These are phyloP conservation scores for Tinamus guttatus DNA, from an alignment of 2,113 vertebrate species.

Conservation along the genomic window DNA sequence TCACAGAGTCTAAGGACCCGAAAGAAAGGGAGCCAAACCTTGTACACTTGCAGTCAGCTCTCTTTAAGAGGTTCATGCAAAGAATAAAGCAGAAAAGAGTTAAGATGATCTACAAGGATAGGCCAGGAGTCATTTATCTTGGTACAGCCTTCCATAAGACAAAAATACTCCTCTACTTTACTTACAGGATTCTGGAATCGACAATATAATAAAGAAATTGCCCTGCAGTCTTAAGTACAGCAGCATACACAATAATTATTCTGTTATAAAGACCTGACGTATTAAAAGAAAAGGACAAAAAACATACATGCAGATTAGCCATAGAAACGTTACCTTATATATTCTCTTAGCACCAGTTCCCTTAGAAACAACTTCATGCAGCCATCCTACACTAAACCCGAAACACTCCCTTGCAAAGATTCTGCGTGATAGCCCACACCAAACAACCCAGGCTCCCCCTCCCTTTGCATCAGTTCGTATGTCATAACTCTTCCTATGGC, in stretches of 20 bases:
- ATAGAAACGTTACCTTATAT: constrained; percentile 38
- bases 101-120: fast-evolving
- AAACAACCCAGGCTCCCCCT: not conserved
- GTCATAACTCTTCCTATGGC: not conserved
- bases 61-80: not conserved
- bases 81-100: not conserved
- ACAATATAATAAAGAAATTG: not conserved
- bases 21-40: not conserved
- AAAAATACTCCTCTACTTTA: not conserved
- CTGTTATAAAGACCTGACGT: not conserved
- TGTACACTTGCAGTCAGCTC: not conserved
- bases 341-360: constrained; percentile 52
- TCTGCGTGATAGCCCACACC: constrained; percentile 10
- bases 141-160: not conserved
- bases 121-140: not conserved
- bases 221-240: not conserved
- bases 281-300: not conserved
- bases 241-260: not conserved
- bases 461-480: not conserved
- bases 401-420: constrained; percentile 25
- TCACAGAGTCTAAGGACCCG: not conserved
- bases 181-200: not conserved
- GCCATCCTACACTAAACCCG: constrained; percentile 55
- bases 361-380: constrained; percentile 65
- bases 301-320: not conserved